Evolutionary conservation across 2,113 vertebrate genomes (phyloP).

Genomic region (Sterrhoptilus dennistouni): DNA sequence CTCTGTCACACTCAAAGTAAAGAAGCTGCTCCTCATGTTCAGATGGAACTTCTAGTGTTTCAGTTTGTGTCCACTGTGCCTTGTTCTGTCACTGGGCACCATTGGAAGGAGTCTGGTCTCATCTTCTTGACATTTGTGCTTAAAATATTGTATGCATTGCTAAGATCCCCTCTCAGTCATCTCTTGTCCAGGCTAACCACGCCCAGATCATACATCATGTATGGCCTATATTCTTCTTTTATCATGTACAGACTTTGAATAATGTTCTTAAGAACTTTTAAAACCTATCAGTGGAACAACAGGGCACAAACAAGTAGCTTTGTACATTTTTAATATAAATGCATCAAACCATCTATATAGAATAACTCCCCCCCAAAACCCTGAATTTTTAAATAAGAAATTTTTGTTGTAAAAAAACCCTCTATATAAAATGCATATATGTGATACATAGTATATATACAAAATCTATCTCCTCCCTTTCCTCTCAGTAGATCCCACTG

Average conservation of each 20-base stretch:
- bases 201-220: neutral
- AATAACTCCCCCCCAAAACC: accelerated
- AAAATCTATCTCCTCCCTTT: neutral
- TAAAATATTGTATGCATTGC: neutral
- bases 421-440: neutral
- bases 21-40: neutral
- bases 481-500: neutral
- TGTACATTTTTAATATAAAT: neutral
- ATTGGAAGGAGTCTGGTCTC: neutral
- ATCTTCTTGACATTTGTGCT: neutral
- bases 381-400: neutral
- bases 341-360: neutral
- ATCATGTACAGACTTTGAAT: neutral
- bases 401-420: neutral
- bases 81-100: neutral
- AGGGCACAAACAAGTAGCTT: neutral
- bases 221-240: neutral
- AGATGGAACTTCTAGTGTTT: neutral
- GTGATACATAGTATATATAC: neutral
- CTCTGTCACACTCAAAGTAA: neutral
- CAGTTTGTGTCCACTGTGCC: neutral
- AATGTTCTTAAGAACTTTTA: neutral
- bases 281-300: neutral
- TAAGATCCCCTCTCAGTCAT: neutral
- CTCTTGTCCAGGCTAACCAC: neutral